phyloP scores from a whole-genome alignment of 2,888 invertebrate species.

The Aphodius granarius region DNA sequence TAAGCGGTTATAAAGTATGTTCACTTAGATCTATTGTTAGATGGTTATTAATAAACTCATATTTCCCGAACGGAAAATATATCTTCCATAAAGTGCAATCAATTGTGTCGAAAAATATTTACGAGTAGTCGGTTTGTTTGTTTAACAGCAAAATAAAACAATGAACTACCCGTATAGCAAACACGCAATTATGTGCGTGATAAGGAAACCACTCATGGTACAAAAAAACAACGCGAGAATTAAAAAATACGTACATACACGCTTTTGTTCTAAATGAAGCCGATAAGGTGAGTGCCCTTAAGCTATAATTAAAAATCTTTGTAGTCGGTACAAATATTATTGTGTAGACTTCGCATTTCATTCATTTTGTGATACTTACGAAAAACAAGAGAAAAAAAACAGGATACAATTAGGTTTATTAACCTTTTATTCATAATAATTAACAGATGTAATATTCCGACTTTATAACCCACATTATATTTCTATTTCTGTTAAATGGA shows the following conservation, averaged over 20 bases:
- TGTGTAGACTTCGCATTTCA: not conserved
- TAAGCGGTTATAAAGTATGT: no score
- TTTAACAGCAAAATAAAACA: not conserved
- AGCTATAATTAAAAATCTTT: not conserved
- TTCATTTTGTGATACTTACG: not conserved
- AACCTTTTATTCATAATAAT: not conserved
- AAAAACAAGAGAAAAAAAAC: not conserved
- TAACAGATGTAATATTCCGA: not conserved
- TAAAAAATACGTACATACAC: not conserved
- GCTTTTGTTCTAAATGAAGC: not conserved
- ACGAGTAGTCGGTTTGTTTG: not conserved
- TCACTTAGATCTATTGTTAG: no score
- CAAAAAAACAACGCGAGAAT: not conserved
- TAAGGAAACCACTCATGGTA: not conserved
- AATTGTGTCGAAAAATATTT: not conserved
- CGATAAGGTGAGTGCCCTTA: not conserved
- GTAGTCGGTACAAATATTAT: not conserved
- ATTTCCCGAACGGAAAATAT: no score
- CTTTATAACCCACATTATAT: not conserved
- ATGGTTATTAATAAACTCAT: no score
- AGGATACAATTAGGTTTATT: not conserved
- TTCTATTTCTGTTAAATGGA: not conserved
- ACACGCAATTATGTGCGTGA: not conserved
- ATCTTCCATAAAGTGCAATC: not conserved
- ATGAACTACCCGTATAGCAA: not conserved